Percentiles rank a stretch among this genome's conserved stretches.
Evolutionary conservation across 2,113 vertebrate genomes (phyloP).

Genomic region (Toxotes chatareus): DNA sequence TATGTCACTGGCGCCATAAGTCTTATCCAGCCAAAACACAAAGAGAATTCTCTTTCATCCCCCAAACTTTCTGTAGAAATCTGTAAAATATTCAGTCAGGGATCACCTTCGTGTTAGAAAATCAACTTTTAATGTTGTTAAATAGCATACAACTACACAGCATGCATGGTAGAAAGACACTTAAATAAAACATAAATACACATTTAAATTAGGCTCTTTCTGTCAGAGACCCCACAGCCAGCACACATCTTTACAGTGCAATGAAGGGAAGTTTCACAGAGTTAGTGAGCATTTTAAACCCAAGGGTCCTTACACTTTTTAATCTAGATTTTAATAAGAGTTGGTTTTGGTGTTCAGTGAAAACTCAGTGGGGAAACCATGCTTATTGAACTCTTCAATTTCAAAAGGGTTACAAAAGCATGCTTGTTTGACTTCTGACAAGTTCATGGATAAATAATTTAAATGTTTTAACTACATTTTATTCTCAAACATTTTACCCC

Average conservation of each 20-base stretch:
- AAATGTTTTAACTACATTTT: not conserved
- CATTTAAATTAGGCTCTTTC: conserved; percentile 48
- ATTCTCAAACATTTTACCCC: not conserved
- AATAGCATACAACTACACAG: conserved; percentile 67
- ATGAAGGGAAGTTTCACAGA: conserved; percentile 33
- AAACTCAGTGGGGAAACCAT: not conserved
- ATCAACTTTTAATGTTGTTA: conserved; percentile 67
- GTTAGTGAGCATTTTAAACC: conserved; percentile 4
- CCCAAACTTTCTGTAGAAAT: not conserved
- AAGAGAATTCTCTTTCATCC: not conserved
- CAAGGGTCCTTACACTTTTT: not conserved
- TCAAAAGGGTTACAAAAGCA: not conserved
- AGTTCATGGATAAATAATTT: not conserved
- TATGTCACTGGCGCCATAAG: conserved; percentile 25
- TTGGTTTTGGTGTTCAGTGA: not conserved
- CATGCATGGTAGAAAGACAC: conserved; percentile 73
- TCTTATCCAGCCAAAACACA: not conserved
- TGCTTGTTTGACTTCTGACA: conserved; percentile 2
- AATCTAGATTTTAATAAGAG: not conserved
- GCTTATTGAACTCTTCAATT: not conserved
- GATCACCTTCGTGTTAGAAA: conserved; percentile 53
- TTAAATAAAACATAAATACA: conserved; percentile 84
- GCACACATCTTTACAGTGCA: conserved; percentile 40
- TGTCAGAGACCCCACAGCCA: conserved; percentile 39
- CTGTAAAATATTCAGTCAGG: not conserved